Evolutionary conservation across 2,888 invertebrate species (phyloP).

Genomic region (Meteorus cinctellus): DNA sequence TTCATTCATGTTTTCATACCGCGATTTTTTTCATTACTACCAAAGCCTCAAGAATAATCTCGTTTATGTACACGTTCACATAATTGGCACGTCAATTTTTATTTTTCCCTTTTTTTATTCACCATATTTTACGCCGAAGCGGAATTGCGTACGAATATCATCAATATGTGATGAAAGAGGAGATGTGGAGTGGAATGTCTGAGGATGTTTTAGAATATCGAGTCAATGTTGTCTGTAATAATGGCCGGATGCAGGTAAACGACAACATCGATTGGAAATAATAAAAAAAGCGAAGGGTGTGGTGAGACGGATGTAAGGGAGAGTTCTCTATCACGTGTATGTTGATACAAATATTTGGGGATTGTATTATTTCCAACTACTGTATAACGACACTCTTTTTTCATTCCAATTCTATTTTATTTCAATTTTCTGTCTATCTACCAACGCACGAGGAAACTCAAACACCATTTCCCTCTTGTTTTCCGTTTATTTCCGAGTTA

Average conservation of each 20-base stretch:
- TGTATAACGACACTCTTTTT: constrained; percentile 25
- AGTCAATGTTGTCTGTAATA: constrained; percentile 60
- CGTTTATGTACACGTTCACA: no score
- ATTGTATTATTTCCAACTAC: constrained; percentile 47
- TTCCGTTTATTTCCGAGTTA: neutral
- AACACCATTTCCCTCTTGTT: neutral
- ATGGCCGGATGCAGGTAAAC: constrained; percentile 55
- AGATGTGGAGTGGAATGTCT: neutral
- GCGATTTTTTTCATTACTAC: no score
- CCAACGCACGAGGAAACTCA: constrained; percentile 4
- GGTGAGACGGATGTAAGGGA: constrained; percentile 67
- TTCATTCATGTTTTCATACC: no score
- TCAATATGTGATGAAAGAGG: neutral
- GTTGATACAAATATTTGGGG: constrained; percentile 50
- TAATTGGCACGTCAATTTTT: neutral
- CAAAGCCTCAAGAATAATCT: no score
- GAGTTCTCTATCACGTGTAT: constrained; percentile 54
- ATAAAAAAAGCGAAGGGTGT: constrained; percentile 47
- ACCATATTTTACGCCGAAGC: neutral
- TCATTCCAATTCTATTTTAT: constrained; percentile 20
- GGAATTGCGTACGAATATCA: constrained; percentile 28
- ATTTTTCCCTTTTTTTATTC: constrained; percentile 21
- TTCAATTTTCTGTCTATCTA: constrained; percentile 5
- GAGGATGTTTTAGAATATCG: constrained; percentile 46
- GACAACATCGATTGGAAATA: constrained; percentile 57